Evolutionary conservation across 2,888 invertebrate genomes (phyloP).

Genomic region (Stenotaenia linearis): DNA sequence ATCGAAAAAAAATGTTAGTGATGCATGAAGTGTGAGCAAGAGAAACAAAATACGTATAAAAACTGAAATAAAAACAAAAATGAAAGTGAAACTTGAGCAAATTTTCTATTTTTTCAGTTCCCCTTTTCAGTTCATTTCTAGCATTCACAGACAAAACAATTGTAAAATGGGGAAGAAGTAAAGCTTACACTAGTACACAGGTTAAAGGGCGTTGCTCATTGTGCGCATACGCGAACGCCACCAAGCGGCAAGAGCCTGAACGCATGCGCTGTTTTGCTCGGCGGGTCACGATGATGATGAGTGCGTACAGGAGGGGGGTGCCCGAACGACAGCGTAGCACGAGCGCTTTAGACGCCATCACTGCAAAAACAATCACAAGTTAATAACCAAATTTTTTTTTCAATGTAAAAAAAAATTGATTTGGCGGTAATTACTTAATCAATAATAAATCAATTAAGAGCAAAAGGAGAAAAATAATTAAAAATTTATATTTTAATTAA

Average conservation of each 20-base stretch:
- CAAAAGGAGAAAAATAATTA: not conserved
- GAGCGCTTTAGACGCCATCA: not conserved
- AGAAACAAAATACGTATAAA: not conserved
- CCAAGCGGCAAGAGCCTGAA: not conserved
- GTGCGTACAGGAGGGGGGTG: slow-evolving; percentile 11
- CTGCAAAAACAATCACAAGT: slow-evolving; percentile 3
- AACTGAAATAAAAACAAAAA: not conserved
- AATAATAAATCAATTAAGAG: not conserved
- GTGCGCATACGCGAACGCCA: slow-evolving; percentile 26
- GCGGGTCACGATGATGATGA: slow-evolving; percentile 18
- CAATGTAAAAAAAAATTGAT: not conserved
- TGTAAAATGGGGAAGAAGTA: not conserved
- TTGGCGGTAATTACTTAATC: not conserved
- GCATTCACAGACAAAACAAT: not conserved
- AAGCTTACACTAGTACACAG: slow-evolving; percentile 18
- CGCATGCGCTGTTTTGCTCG: not conserved
- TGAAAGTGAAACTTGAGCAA: not conserved
- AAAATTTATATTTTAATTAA: not conserved
- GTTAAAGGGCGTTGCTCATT: slow-evolving; percentile 19
- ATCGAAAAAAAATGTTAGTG: not conserved
- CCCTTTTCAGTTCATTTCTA: not conserved
- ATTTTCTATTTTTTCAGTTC: not conserved
- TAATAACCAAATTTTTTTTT: not conserved
- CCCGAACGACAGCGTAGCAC: not conserved
- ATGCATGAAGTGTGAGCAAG: not conserved